Base-by-base conservation (phyloP, 2,888 invertebrate species). In the Pristionchus exspectatus region DNA sequence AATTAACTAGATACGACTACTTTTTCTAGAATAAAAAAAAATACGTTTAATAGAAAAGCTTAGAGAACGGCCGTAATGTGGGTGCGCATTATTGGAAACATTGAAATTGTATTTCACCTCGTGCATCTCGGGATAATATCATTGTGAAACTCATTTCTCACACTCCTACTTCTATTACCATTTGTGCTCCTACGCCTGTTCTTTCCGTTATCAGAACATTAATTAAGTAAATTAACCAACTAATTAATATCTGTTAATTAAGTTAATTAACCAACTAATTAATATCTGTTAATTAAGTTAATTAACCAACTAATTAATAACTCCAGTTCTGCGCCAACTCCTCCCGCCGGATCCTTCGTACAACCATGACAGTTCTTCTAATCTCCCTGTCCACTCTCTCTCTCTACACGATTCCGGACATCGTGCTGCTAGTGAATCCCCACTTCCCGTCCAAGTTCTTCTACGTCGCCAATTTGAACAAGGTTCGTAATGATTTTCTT, bases 381-480 rank as follows among this genome's bases (percentile, higher is more conserved):
- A 84, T 84, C 18, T 59, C 33, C 84, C 33, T 56, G 0, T 59
- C 56, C 10, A 84, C 84, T 4, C 33, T 84, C 30, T 33, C 84
- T 7, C 59, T 84, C 3, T 84, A 84, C 24, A 63, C 84, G 18
- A 63, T 84, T 24, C 84, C 84, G 7, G 84, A 84, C 33, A 84
- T 84, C 1, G 50, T 59, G 4, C 30, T 59, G 1, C 56, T 84
- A 1, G 14, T 63, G 24, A 50, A 84, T 33, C 84, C 84, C 24
- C 84, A 84, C 59, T 56, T 24, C 33, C 30, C 56, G 1, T 59
- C 84, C 33, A 84, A 59, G 27, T 59, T 63, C 59, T 63, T 59
- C 84, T 69, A 44, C 27, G 69, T 69, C 2, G 59, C 56, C 9
- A 87, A 87, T 59, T 21, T 87, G 66, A 87, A 87, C 50, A 87